Base-by-base conservation (phyloP, 2,888 invertebrate genomes). In the Drosophila antonietae region DNA sequence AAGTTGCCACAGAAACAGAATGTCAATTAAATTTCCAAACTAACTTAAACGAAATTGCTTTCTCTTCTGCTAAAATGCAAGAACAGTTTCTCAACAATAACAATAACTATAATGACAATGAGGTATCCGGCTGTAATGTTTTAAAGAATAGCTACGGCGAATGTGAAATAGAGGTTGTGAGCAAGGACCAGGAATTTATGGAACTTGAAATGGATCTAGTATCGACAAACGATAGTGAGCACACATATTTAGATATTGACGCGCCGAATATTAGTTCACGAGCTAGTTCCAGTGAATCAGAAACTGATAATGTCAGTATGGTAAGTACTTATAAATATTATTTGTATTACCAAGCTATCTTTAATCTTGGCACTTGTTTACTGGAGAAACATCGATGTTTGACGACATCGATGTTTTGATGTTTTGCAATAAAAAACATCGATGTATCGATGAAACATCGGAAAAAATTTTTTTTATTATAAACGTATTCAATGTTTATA, bases 21-120 rank as follows among this genome's bases (percentile, higher is more conserved):
- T 8, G 23, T 28, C 41, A 69, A 12, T 35, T 51, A 3, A 35
- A 20, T 51, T 43, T 68, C 8, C 41, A 60, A 1, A 60, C 37
- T 8, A 59, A 49, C 31, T 37, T 49, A 5, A 69, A 23, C 14
- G 43, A 69, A 52, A 56, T 46, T 20, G 58, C 53, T 18, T 10
- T 62, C 2, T 15, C 52, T 6, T 12, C 44, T 37, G 49, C n/a
- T 10, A 79, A 79, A 39, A 67, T 71, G 71, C 77, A 78, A 37
- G 56, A 77, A 46, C 64, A 75, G 18, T 55, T 58, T 43, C 20
- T 61, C 10, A 65, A 64, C n/a, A 73, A 67, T 37, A 75, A 75
- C 46, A 77, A 68, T 41, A 68, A 66, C n/a, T 49, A 53, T 39
- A 47, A 43, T 44, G 20, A 66, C 3, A 35, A n/a, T 15, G 55